These are phyloP conservation scores for Punctoribates punctum DNA, from an alignment of 2,888 invertebrate genomes.

Conservation along the genomic window DNA sequence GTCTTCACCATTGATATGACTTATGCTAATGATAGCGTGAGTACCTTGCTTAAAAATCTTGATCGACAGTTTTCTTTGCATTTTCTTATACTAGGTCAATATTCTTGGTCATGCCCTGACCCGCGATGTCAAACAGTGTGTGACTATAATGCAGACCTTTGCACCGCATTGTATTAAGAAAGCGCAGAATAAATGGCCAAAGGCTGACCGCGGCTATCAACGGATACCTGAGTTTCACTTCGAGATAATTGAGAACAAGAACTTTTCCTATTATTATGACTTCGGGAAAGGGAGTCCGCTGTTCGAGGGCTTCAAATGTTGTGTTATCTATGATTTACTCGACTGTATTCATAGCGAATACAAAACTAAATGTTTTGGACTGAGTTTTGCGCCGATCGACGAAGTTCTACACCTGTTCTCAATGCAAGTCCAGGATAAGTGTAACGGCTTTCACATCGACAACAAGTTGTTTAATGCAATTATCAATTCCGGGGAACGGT, in stretches of 20 bases:
- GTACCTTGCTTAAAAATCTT: neutral
- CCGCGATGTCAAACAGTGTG: neutral
- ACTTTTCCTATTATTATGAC: neutral
- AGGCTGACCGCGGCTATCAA: neutral
- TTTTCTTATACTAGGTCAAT: neutral
- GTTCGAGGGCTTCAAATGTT: constrained; percentile 18
- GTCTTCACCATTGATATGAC: too few species aligned
- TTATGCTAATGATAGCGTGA: too few species aligned
- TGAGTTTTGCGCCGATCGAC: neutral
- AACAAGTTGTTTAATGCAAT: neutral
- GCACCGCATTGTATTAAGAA: neutral
- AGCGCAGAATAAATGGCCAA: neutral
- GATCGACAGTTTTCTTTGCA: neutral
- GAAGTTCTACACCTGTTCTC: neutral
- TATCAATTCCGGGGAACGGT: neutral
- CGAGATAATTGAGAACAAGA: neutral
- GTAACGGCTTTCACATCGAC: neutral
- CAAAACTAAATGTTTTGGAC: neutral
- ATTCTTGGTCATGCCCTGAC: neutral
- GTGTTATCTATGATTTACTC: neutral
- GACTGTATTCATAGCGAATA: constrained; percentile 8
- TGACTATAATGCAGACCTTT: neutral
- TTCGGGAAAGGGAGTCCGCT: neutral
- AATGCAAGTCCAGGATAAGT: neutral
- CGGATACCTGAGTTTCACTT: constrained; percentile 11